phyloP scores from a whole-genome alignment of 2,797 vertebrate species.

The Lates japonicus region DNA sequence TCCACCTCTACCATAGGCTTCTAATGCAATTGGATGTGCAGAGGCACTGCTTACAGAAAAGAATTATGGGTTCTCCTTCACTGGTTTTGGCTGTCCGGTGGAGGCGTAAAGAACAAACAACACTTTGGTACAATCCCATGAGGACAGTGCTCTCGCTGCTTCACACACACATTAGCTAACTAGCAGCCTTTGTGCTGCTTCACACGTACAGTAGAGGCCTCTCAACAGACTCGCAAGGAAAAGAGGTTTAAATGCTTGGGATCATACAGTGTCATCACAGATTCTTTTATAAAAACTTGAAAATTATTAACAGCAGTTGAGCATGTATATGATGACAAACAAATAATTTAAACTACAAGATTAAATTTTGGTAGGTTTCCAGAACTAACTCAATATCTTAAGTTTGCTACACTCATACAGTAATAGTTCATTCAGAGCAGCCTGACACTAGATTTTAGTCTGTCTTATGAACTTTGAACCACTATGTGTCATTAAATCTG shows the following conservation, averaged over 20 bases:
- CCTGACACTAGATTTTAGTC: conserved; percentile 20
- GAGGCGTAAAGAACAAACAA: conserved; percentile 80
- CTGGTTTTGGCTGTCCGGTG: conserved; percentile 75
- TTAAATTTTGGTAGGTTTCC: not conserved
- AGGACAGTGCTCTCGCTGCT: conserved; percentile 64
- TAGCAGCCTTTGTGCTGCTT: conserved; percentile 56
- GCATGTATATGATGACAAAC: not conserved
- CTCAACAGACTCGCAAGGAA: conserved; percentile 20
- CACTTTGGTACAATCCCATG: conserved; percentile 74
- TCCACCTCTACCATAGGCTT: conserved; percentile 79
- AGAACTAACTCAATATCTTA: not conserved
- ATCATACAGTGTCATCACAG: conserved; percentile 32
- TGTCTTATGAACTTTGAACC: conserved; percentile 59
- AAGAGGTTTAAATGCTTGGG: conserved; percentile 41
- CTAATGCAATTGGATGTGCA: conserved; percentile 88
- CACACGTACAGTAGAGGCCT: conserved; percentile 54
- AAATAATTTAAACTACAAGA: not conserved
- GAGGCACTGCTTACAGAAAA: conserved; percentile 82
- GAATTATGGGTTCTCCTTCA: conserved; percentile 88
- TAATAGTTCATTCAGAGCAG: not conserved
- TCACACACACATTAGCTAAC: conserved; percentile 71
- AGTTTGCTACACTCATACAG: not conserved
- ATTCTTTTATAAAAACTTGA: not conserved
- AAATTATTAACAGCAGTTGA: not conserved
- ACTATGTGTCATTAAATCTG: conserved; percentile 11